phyloP scores from a whole-genome alignment of 2,888 invertebrate genomes.

The Chironomus riparius region DNA sequence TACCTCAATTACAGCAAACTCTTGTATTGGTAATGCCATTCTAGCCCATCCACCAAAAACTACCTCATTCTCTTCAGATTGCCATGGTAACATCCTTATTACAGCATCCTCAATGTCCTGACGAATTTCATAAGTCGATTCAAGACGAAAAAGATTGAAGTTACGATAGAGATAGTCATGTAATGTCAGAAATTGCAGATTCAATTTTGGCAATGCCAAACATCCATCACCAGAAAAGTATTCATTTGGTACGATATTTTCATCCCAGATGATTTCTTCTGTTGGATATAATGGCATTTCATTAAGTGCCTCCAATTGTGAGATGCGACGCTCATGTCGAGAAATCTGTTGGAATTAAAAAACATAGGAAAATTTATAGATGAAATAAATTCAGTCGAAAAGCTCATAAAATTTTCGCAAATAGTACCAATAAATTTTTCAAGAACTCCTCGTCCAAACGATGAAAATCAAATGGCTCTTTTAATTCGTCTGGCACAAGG shows the following conservation, averaged over 20 bases:
- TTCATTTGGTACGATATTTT: constrained; percentile 95
- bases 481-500: constrained; percentile 67
- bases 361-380: background rate
- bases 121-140: constrained; percentile 97
- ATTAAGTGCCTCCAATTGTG: constrained; percentile 89
- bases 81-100: constrained; percentile 91
- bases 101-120: constrained; percentile 98
- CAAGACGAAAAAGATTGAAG: constrained; percentile 93
- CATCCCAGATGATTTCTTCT: constrained; percentile 97
- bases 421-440: constrained; percentile 70
- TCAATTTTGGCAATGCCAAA: constrained; percentile 91
- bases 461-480: constrained; percentile 58
- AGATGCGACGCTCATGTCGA: constrained; percentile 78
- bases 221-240: constrained; percentile 95
- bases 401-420: constrained; percentile 28
- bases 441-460: constrained; percentile 72
- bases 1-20: constrained; percentile 92
- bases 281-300: constrained; percentile 98
- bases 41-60: constrained; percentile 98
- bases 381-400: background rate
- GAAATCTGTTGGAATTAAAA: constrained; percentile 50
- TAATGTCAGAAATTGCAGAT: constrained; percentile 93
- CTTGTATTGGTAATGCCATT: constrained; percentile 91
- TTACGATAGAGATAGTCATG: constrained; percentile 97
- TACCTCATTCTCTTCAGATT: constrained; percentile 72